Base-by-base conservation (phyloP, 2,888 invertebrate genomes). In the Eulithis prunata region DNA sequence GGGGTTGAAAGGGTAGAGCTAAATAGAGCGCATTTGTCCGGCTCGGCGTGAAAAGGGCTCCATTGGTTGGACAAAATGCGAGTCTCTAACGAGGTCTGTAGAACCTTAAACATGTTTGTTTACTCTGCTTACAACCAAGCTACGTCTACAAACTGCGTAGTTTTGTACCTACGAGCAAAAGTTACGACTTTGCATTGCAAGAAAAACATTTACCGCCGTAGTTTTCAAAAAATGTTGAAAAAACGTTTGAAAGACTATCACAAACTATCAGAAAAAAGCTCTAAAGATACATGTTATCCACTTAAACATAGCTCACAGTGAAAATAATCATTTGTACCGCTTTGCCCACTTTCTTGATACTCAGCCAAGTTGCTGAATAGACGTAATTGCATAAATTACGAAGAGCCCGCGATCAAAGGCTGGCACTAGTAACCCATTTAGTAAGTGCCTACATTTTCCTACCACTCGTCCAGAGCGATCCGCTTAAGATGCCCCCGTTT, bases 361-460 rank as follows among this genome's bases (percentile, higher is more conserved):
- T 73, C 71, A 77, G 81, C 78, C 80, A 82, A 79, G 75, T 76
- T 71, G 73, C 75, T 74, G 77, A 79, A 78, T 73, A 77, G 76
- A 71, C 73, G 77, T 86, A 84, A 86, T 86, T 86, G 82, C 80
- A 84, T 85, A 83, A 85, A 86, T 84, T 86, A 84, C 75, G 74
- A 76, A 74, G 70, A 73, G 78, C 73, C 76, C 75, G 78, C 76
- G 82, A 82, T 85, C 84, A 84, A 85, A 85, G 82, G 73, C 62
- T 61, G 59, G 59, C 62, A 54, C 59, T 63, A 68, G 64, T 62
- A 66, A 68, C 62, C 65, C 52, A 66, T 64, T 65, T 72, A 75
- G 60, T 38, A 58, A 74, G 73, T 69, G 70, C 74, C 70, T 71
- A 78, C 74, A 64, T 63, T 64, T 63, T 75, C 62, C 75, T 70